Evolutionary conservation across 1,140 invertebrate genomes (phyloP), one percentile per base, ranked within the genome.

Genomic region (Rhopalosiphum maidis): DNA sequence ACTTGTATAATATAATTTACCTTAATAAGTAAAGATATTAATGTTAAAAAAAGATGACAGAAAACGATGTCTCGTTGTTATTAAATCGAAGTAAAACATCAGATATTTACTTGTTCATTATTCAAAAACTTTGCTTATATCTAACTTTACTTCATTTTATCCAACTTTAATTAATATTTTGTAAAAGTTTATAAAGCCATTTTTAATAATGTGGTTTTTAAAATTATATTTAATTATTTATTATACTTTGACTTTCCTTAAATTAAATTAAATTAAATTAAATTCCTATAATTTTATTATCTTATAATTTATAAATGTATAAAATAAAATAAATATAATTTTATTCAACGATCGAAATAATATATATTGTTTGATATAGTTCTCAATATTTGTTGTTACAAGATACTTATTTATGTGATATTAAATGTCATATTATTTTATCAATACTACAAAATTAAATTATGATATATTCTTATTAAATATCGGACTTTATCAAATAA

Each of bases 131-230:
- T 77, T n/a, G n/a, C n/a, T 77, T 77, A 77, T n/a, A 21, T 77
- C 30, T 77, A 77, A 77, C 60, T 77, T n/a, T 77, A 77, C n/a
- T 77, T n/a, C 3, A 77, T 77, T 77, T 77, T n/a, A n/a, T 77
- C 60, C 60, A 77, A 77, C 60, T 77, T n/a, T 77, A 77, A 77
- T 77, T 77, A 77, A 77, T 77, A 77, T 77, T 77, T 35, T n/a
- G 30, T n/a, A 18, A 77, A 77, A 77, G 30, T 77, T 77, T 18
- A 15, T 18, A 35, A 77, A 18, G 15, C 60, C 3, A n/a, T 77
- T 77, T n/a, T n/a, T 35, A 35, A 77, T 18, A 77, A n/a, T 77
- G 60, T 77, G n/a, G 60, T n/a, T 77, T 77, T 77, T 77, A 77
- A 77, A 77, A 77, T 77, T 6, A n/a, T 18, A 77, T 77, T n/a